phyloP scores from a whole-genome alignment of 2,888 invertebrate genomes.

The Tromatobia lineatoria region DNA sequence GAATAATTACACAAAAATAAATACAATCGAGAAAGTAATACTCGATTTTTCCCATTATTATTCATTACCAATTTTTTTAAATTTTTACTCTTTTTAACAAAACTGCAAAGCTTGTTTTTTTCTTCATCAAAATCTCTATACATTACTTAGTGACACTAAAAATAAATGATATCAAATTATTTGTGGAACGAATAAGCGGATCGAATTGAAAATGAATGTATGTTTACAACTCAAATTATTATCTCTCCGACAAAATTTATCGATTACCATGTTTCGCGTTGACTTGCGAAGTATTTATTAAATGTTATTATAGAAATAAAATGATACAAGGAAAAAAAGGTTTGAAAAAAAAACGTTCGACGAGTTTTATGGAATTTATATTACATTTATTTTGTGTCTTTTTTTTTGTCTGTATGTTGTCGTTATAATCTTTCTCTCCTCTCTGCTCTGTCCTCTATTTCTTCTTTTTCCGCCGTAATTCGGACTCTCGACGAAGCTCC shows the following conservation, averaged over 20 bases:
- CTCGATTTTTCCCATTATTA: too few relatives aligned
- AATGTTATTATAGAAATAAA: not conserved
- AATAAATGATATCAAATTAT: too few relatives aligned
- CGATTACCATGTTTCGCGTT: not conserved
- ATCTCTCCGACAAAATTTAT: not conserved
- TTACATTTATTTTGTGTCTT: conserved; percentile 84
- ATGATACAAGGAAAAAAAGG: not conserved
- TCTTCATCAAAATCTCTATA: too few relatives aligned
- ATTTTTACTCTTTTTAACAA: too few relatives aligned
- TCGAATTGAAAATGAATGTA: too few relatives aligned
- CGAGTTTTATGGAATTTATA: conserved; percentile 83
- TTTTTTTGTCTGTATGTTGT: conserved; percentile 78
- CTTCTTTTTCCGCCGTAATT: conserved; percentile 62
- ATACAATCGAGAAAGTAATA: too few relatives aligned
- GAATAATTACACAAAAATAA: too few relatives aligned
- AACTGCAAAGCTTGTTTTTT: too few relatives aligned
- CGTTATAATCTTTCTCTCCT: conserved; percentile 75
- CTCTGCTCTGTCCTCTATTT: conserved; percentile 55
- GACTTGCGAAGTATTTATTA: not conserved
- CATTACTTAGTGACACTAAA: too few relatives aligned
- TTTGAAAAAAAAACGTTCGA: conserved; percentile 6
- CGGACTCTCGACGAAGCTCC: conserved; percentile 54
- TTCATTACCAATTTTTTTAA: too few relatives aligned
- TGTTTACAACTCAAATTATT: too few relatives aligned
- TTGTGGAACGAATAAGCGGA: too few relatives aligned